Evolutionary conservation across 2,113 vertebrate genomes (phyloP), one percentile per base, ranked within the genome.

Genomic region (Pteruthius melanotis): DNA sequence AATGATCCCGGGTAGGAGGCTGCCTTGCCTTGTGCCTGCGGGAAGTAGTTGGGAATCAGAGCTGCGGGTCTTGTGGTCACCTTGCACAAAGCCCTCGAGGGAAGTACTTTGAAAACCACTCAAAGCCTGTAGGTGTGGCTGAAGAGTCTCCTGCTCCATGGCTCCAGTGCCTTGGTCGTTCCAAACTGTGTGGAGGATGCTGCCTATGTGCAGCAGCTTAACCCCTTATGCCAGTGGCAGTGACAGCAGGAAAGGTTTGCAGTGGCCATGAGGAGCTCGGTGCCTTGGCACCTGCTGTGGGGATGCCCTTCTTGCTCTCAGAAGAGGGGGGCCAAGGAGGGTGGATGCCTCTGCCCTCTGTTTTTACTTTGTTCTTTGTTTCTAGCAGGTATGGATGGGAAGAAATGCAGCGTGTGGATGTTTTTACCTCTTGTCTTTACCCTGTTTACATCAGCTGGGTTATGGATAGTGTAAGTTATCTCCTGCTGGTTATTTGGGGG

Each of bases 391-490:
- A 98, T 98, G 98, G 98, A 98, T 93, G 97, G 97, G 97, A 98
- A 97, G 98, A 98, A 97, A 83, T 98, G 96, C 97, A 99, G 98
- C 3, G 96, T 97, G 11, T 99, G 99, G 99, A 98, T 98, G 96
- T 98, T 99, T 93, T 97, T 99, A 49, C 99, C 99, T 63, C 98
- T 98, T 28, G 95, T 98, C 54, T 98, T 98, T 84, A 98, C 99
- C 31, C 47, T 98, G 61, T 98, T 98, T 91, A 99, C 98, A 11
- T 98, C 98, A 39, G 98, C 97, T 40, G 99, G 99, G 82, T 96
- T 99, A 49, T 99, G 98, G 98, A 97, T 98, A 88, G 98, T 99
- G 99, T 99, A 97, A 99, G 99, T 98, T 91, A 30, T 18, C 50
- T 45, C 20, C 77, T 78, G 60, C 20, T 70, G 44, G 11, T 60